Percentiles rank a stretch among this genome's conserved stretches.
phyloP scores from a whole-genome alignment of 2,797 vertebrate genomes.

The Propithecus perrieri region DNA sequence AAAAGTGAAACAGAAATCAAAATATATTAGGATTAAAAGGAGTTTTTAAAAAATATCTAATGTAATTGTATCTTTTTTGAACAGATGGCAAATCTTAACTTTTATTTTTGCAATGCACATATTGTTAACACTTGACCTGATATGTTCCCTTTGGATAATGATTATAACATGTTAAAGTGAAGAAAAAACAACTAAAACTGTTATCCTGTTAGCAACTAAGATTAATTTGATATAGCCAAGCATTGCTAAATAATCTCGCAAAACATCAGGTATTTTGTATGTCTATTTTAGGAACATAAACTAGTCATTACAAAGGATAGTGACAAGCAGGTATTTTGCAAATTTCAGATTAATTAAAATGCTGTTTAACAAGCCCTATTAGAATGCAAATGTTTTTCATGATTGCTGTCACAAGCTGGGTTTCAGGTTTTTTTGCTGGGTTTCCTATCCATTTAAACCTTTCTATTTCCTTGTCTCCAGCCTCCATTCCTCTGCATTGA shows the following conservation, averaged over 20 bases:
- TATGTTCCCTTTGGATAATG: slow-evolving; percentile 81
- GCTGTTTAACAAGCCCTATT: slow-evolving; percentile 68
- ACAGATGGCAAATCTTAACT: slow-evolving; percentile 83
- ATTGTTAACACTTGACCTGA: slow-evolving; percentile 86
- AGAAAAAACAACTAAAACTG: slow-evolving; percentile 72
- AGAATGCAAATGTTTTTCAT: slow-evolving; percentile 47
- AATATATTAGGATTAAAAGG: slow-evolving; percentile 19
- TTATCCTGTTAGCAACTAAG: slow-evolving; percentile 75
- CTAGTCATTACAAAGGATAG: slow-evolving; percentile 55
- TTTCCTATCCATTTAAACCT: slow-evolving; percentile 62
- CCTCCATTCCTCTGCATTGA: slow-evolving; percentile 66
- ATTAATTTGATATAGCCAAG: slow-evolving; percentile 72
- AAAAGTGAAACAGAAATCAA: slow-evolving; percentile 50
- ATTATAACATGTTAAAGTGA: slow-evolving; percentile 71
- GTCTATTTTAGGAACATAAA: slow-evolving; percentile 69
- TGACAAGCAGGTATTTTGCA: slow-evolving; percentile 72
- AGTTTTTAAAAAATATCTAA: slow-evolving; percentile 56
- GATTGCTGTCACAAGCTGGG: slow-evolving; percentile 67
- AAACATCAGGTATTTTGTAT: slow-evolving; percentile 51
- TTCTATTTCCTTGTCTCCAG: neutral
- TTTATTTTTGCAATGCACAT: slow-evolving; percentile 79
- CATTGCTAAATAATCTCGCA: slow-evolving; percentile 64
- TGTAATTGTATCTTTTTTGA: slow-evolving; percentile 74
- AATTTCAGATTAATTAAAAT: slow-evolving; percentile 79
- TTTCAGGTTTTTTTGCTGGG: slow-evolving; percentile 46